Evolutionary conservation across 2,888 invertebrate genomes (phyloP), one percentile per base, ranked within the genome.

Genomic region (Oscheius sp.): DNA sequence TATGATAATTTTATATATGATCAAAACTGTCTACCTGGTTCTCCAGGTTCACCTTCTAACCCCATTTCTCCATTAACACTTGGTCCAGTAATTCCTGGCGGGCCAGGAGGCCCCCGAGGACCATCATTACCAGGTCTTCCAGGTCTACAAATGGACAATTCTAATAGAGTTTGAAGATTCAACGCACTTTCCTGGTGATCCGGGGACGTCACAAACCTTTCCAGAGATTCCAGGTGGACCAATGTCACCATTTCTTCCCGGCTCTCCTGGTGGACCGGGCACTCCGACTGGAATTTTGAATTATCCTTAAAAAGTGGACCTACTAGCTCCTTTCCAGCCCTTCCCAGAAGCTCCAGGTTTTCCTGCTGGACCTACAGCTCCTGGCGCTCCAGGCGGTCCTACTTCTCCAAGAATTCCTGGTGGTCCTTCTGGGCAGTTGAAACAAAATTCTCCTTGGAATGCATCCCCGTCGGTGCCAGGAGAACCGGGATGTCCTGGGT

Each of bases 281-380:
- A 30, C 20, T 20, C 54, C 54, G 1, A 54, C n/a, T n/a, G n/a
- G n/a, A n/a, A n/a, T n/a, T n/a, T n/a, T n/a, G n/a, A n/a, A n/a
- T n/a, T 20, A 4, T n/a, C 44, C n/a, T 2, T 36, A 36, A 36
- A 12, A 12, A n/a, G 8, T 6, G 3, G 17, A n/a, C n/a, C n/a
- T n/a, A n/a, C n/a, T 12, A 5, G 54, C 54, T 8, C 54, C 54
- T 32, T 54, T 54, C 54, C 54, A 54, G 1, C 54, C 54, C 36
- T 54, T 54, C 36, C 54, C 54, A 32, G 28, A 8, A 4, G 33
- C 12, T 8, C 54, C 54, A 17, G 54, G 54, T 24, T 32, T 54
- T 20, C 54, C 54, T 6, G 36, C 54, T 1, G 17, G 33, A 9
- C 54, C 54, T 6, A 54, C 54, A 9, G 32, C 17, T 2, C 54